Evolutionary conservation across 2,113 vertebrate species (phyloP).

Genomic region (Regulus satrapa): DNA sequence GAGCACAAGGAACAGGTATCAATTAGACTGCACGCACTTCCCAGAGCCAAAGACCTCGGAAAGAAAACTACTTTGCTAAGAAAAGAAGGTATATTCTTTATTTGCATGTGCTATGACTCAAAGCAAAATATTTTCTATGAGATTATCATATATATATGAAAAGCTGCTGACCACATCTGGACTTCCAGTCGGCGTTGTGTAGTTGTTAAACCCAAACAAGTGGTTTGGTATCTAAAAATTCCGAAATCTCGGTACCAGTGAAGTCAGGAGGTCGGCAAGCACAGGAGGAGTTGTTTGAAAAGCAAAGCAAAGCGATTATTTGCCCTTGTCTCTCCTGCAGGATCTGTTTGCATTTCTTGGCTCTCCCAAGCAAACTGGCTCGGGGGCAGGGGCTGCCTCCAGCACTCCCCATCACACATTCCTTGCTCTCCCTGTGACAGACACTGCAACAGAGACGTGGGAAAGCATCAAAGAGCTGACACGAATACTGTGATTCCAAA

Average conservation of each 20-base stretch:
- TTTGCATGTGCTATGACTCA: not conserved
- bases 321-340: not conserved
- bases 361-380: not conserved
- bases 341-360: not conserved
- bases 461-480: not conserved
- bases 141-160: not conserved
- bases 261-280: not conserved
- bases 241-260: not conserved
- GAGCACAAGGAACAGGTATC: not conserved
- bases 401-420: not conserved
- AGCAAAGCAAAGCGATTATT: not conserved
- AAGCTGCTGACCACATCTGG: not conserved
- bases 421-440: not conserved
- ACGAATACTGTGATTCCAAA: not conserved
- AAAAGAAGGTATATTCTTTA: not conserved
- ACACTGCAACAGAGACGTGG: not conserved
- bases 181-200: accelerated
- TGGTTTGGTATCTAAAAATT: not conserved
- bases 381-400: not conserved
- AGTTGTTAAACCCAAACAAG: not conserved
- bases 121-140: not conserved
- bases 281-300: not conserved
- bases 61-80: not conserved
- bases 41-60: not conserved
- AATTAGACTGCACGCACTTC: not conserved